Evolutionary conservation across 53 echinoderm and acorn worm genomes (phyloP), one percentile per base, ranked within the genome.

Genomic region (Luidia sarsii): DNA sequence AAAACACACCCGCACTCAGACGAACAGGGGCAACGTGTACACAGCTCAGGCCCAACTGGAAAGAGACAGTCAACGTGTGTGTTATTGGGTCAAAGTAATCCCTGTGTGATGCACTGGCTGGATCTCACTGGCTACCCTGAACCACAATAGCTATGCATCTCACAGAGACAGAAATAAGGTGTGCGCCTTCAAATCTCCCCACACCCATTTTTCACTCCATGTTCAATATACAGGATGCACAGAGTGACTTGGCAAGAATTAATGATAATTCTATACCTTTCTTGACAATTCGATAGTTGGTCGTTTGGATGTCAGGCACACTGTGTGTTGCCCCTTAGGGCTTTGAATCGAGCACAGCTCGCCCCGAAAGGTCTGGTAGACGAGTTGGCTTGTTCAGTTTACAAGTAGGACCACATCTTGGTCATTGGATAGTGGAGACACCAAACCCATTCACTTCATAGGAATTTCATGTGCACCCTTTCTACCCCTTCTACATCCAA

Each of bases 71-170:
- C 56, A 57, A 15, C 33, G 74, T 43, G 61, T 77, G 31, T 43
- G 77, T 77, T 77, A 77, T 77, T 77, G 43, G 77, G 77, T 77
- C 61, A 46, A 48, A 77, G 77, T 60, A 77, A 77, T 77, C 77
- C 77, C 77, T 11, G 41, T 41, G 41, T 41, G 41, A 11, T n/a
- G n/a, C n/a, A n/a, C n/a, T n/a, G n/a, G n/a, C n/a, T n/a, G n/a
- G n/a, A n/a, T n/a, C n/a, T n/a, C n/a, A n/a, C n/a, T n/a, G n/a
- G n/a, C n/a, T n/a, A n/a, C 41, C 41, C 41, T 7, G 41, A 11
- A 41, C 46, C 43, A 33, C 33, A 45, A 68, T 68, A 45, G 68
- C 4, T 48, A 41, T 32, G 66, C 23, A 15, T 54, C n/a, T 20
- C 22, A 49, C 22, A 22, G 38, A 23, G 37, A 35, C 18, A 53